Evolutionary conservation across 2,888 invertebrate species (phyloP).

Genomic region (Plebejus melissa): DNA sequence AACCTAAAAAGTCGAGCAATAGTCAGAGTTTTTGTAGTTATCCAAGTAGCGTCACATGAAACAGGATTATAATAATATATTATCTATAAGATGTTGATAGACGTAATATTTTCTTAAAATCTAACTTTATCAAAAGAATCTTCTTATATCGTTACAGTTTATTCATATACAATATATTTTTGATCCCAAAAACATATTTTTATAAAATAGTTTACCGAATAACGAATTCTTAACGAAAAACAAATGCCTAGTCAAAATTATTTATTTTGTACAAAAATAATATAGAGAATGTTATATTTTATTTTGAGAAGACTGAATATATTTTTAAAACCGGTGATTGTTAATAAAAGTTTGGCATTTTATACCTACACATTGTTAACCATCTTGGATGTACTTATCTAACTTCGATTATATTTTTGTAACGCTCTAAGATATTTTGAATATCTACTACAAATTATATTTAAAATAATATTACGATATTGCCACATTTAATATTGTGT

Average conservation of each 20-base stretch:
- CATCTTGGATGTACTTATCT: neutral
- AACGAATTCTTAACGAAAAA: neutral
- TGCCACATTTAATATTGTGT: neutral
- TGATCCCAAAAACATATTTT: neutral
- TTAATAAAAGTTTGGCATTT: neutral
- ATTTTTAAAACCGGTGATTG: neutral
- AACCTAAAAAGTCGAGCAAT: too few relatives aligned
- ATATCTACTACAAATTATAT: neutral
- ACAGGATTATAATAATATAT: too few relatives aligned
- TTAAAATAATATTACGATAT: neutral
- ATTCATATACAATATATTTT: neutral
- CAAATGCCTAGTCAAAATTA: slow-evolving; percentile 4
- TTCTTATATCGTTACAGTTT: neutral
- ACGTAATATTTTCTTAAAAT: neutral
- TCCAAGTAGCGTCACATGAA: neutral
- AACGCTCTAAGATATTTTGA: neutral
- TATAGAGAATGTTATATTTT: neutral
- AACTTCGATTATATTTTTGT: slow-evolving; percentile 3
- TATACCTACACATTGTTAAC: neutral
- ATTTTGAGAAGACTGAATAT: slow-evolving; percentile 3
- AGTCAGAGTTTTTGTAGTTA: too few relatives aligned
- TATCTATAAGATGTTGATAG: too few relatives aligned
- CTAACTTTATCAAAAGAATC: neutral
- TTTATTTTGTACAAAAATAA: neutral
- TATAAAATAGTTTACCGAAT: neutral